Conservation (phyloP, 2,113 vertebrate species). For the Protobothrops flavoviridis region DNA sequence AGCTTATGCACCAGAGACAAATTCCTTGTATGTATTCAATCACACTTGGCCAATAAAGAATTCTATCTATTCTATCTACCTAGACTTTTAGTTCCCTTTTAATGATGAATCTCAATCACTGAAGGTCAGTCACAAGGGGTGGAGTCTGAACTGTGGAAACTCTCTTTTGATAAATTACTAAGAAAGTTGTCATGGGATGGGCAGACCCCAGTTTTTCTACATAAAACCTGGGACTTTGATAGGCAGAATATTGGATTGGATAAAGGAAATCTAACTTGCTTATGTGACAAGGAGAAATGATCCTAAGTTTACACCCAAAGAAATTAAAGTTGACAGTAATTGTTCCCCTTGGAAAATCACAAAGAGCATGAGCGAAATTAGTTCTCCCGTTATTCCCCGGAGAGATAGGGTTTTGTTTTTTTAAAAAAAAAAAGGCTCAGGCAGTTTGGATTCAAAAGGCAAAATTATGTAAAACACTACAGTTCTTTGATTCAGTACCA, state of each 20-base stretch:
- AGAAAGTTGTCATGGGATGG: background rate
- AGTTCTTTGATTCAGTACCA: background rate
- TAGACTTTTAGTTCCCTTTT: background rate
- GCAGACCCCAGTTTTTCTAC: background rate
- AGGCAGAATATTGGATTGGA: background rate
- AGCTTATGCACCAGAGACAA: background rate
- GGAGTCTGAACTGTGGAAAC: background rate
- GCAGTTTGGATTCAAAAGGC: background rate
- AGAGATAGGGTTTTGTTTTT: background rate
- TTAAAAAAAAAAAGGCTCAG: background rate
- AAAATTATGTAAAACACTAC: background rate
- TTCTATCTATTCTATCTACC: background rate
- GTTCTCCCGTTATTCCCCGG: background rate
- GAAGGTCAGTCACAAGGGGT: background rate
- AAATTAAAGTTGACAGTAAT: background rate
- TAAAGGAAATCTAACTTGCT: background rate
- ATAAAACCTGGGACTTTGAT: background rate
- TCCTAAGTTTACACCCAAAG: background rate
- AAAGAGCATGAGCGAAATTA: background rate
- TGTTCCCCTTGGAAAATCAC: background rate
- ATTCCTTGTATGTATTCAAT: background rate
- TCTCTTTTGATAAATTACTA: background rate
- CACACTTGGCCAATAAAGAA: background rate
- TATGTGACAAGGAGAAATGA: background rate
- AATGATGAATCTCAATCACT: background rate